Base-by-base conservation (phyloP, 2,113 vertebrate genomes). In the Caranx melampygus region DNA sequence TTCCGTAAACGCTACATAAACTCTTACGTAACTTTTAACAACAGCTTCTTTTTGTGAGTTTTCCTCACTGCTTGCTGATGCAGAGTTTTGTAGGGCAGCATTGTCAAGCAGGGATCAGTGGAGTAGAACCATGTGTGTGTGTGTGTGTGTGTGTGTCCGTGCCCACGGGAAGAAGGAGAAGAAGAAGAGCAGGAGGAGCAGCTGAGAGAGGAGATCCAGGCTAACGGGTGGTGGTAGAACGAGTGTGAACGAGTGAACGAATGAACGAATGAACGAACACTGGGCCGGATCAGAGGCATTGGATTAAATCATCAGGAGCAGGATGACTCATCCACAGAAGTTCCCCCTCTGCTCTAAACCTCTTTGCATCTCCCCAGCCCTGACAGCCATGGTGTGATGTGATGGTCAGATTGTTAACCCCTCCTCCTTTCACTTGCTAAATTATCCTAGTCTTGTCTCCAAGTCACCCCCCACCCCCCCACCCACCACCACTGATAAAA, bases 251-350 rank as follows among this genome's bases (percentile, higher is more conserved):
- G 26, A 26, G 1, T 26, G 26, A 26, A 26, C 26, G 26, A 26
- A 26, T 26, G 26, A 26, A 26, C 26, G 26, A 26, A 26, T 26
- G 26, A 26, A 26, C 26, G 26, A 26, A 64, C 68, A 8, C 60
- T 12, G 9, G 63, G 11, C 40, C 15, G 57, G 77, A 79, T 86
- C 71, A 85, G 40, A 73, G 31, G 8, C 40, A 1, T 54, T 54
- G 83, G 85, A 82, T 90, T 87, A 85, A 79, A 59, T 63, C 80
- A 67, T 88, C 81, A 75, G 72, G 34, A 73, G 84, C 78, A 26
- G 59, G 69, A 75, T 91, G 90, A 91, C 74, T 92, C 91, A 88
- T 59, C 76, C 88, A 37, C 58, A 1, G 65, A 85, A 75, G 79
- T 10, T 64, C 37, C 68, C 67, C 66, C 63, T 49, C 61, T 12